These are phyloP conservation scores for Gryllus longicercus DNA, from an alignment of 2,888 invertebrate species.

Conservation along the genomic window DNA sequence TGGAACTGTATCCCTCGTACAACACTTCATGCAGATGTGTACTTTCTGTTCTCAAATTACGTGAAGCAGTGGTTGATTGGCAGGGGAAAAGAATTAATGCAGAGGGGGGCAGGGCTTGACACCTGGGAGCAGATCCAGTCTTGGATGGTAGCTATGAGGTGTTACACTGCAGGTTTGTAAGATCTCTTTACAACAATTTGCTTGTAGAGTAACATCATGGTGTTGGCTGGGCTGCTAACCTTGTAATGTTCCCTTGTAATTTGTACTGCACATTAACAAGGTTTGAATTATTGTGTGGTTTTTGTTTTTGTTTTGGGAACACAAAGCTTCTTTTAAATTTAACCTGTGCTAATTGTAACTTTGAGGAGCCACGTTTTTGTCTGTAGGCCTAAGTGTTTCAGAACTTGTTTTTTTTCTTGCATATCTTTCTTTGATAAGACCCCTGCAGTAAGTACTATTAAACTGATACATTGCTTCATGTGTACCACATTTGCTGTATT, in stretches of 20 bases:
- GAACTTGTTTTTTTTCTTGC: background rate
- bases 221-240: slow-evolving; percentile 17
- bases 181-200: background rate
- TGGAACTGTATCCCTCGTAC: background rate
- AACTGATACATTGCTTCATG: background rate
- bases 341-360: no score
- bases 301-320: background rate
- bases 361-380: no score
- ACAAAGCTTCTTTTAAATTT: background rate
- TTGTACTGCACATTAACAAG: background rate
- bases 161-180: background rate
- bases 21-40: background rate
- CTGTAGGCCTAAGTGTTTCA: background rate
- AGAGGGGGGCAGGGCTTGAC: background rate
- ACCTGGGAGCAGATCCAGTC: background rate
- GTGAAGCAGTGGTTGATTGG: background rate
- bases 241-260: background rate
- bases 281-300: background rate
- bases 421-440: background rate
- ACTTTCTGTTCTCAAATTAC: background rate
- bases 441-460: background rate
- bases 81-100: background rate
- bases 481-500: no score
- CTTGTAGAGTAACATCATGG: background rate
- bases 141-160: background rate